Evolutionary conservation across 2,888 invertebrate species (phyloP), one percentile per base, ranked within the genome.

Genomic region (Andrena camellia): DNA sequence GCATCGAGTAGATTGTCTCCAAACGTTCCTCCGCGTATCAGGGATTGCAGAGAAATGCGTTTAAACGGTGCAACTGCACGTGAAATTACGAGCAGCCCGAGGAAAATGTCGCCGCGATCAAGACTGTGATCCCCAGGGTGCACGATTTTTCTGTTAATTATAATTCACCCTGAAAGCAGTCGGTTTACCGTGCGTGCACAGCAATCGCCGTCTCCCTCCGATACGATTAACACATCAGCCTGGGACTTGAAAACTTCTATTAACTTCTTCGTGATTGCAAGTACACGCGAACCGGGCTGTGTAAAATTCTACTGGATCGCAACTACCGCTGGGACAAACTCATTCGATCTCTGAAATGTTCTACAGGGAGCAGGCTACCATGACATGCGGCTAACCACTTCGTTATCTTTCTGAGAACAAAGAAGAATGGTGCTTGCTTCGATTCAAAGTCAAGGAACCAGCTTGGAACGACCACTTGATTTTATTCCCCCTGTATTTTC

Each of bases 141-240:
- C 26, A n/a, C 52, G 20, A 67, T 71, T 79, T n/a, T 13, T 50
- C 31, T 35, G 57, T 68, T 80, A 73, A 81, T 81, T 80, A 73
- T 72, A 80, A 80, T 81, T 63, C 29, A 52, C 4, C 2, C n/a
- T 52, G 80, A 72, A 57, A 57, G 31, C 35, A 29, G 64, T 35
- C 29, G 10, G 20, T n/a, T 8, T 13, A 0, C 20, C 54, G 67
- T 79, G 81, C 72, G 72, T 72, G 80, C 17, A 63, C 29, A 10
- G 67, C 42, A 57, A 67, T 48, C 73, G 29, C 59, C 17, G 23
- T 2, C 5, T 4, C 20, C 2, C 17, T 20, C 20, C 5, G 20
- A 20, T 62, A 17, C 17, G 81, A 81, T 81, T 81, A 73, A 81
- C 68, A 81, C 81, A 64, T 81, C 81, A 81, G 23, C 23, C 33